Conservation (phyloP, 2,797 vertebrate species). For the Cirrhinus molitorella region DNA sequence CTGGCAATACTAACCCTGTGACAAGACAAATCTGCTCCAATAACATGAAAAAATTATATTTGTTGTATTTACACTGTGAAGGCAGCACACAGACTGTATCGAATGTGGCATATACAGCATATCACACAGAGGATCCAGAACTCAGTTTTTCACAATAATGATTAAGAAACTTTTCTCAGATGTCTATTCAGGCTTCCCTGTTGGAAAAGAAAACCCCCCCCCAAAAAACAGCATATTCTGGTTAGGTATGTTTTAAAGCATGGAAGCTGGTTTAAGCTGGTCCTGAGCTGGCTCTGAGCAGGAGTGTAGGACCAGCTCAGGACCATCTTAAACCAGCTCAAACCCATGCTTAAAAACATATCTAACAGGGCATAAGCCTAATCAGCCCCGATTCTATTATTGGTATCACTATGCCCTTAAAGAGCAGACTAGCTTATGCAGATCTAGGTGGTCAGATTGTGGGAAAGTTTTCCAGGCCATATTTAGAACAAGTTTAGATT, state of each 20-base stretch:
- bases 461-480: conserved; percentile 37
- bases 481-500: conserved; percentile 34
- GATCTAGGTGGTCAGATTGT: conserved; percentile 29
- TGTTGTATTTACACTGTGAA: background rate
- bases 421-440: background rate
- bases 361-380: background rate
- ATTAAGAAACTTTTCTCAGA: background rate
- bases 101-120: background rate
- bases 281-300: too few species aligned
- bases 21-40: background rate
- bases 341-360: too few species aligned
- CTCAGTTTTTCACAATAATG: background rate
- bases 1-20: background rate
- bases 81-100: background rate
- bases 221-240: too few species aligned
- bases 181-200: background rate
- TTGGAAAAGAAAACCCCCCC: too few species aligned
- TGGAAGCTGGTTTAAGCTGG: too few species aligned
- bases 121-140: background rate
- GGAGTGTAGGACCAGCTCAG: too few species aligned
- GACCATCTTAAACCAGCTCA: too few species aligned
- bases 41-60: background rate
- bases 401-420: background rate
- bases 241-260: too few species aligned
- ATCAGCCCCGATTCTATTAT: background rate